phyloP scores from a whole-genome alignment of 2,888 invertebrate species.

The Tipula confusa region DNA sequence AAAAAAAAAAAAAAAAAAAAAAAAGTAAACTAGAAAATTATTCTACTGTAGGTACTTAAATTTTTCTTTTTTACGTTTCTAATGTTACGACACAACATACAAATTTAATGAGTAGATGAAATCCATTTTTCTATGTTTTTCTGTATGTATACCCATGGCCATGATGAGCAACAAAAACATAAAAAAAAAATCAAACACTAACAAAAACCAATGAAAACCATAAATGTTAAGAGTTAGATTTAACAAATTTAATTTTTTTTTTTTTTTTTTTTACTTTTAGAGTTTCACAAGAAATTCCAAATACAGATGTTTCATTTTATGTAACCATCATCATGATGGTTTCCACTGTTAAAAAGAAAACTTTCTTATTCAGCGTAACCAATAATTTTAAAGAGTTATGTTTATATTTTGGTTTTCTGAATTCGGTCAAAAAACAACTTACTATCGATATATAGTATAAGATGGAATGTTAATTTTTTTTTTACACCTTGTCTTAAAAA shows the following conservation, averaged over 20 bases:
- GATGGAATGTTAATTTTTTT: not conserved
- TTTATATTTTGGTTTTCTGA: not conserved
- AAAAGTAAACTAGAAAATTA: not conserved
- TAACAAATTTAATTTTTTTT: not conserved
- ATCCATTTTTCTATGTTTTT: too few species aligned
- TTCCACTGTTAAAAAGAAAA: conserved; percentile 15
- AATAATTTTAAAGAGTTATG: not conserved
- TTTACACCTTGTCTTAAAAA: not conserved
- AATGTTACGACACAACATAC: too few species aligned
- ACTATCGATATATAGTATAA: not conserved
- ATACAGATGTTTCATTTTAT: not conserved
- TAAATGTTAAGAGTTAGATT: not conserved
- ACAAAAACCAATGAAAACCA: not conserved
- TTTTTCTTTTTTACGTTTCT: too few species aligned
- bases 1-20: too few species aligned
- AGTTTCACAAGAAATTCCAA: not conserved
- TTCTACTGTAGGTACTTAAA: not conserved
- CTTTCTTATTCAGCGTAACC: conserved; percentile 20
- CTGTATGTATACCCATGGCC: not conserved
- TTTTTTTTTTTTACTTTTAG: too few species aligned
- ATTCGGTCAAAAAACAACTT: not conserved
- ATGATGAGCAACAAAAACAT: not conserved
- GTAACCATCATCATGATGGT: not conserved
- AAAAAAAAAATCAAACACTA: not conserved
- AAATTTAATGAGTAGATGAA: too few species aligned